These are phyloP conservation scores for Vulpes vulpes DNA, from an alignment of 2,113 vertebrate genomes.

Conservation along the genomic window DNA sequence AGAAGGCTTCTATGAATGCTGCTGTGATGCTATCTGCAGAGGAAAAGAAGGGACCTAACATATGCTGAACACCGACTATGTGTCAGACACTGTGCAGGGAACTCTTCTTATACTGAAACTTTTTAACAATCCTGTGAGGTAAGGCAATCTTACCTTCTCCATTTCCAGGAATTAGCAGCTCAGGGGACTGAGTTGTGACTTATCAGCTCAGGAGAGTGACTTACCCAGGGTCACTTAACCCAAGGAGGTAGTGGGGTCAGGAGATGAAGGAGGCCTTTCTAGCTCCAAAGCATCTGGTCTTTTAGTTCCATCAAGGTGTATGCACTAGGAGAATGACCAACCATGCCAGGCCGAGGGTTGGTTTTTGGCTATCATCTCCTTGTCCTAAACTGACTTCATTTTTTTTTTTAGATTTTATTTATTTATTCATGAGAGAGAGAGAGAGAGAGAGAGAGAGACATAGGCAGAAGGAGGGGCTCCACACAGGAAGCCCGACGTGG, in stretches of 20 bases:
- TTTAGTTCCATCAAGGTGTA: background rate
- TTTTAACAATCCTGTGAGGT: no score
- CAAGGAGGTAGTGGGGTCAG: background rate
- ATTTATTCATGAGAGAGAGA: no score
- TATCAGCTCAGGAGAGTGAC: background rate
- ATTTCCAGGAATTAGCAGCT: background rate
- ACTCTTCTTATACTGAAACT: background rate
- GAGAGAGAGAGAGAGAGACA: no score
- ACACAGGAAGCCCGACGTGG: no score
- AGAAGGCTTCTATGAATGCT: background rate
- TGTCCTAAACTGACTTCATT: background rate
- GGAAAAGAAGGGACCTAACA: background rate
- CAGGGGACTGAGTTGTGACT: background rate
- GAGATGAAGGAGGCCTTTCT: background rate
- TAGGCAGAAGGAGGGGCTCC: no score
- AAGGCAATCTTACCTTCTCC: background rate
- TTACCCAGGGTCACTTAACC: background rate
- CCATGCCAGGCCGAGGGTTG: background rate
- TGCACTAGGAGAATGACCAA: background rate
- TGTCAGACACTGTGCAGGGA: background rate
- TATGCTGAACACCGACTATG: background rate
- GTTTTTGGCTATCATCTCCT: background rate
- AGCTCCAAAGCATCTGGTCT: background rate
- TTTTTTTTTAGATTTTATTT: no score
- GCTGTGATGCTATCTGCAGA: background rate